Evolutionary conservation across 2,888 invertebrate genomes (phyloP).

Genomic region (Drepanosiphum platanoidis): DNA sequence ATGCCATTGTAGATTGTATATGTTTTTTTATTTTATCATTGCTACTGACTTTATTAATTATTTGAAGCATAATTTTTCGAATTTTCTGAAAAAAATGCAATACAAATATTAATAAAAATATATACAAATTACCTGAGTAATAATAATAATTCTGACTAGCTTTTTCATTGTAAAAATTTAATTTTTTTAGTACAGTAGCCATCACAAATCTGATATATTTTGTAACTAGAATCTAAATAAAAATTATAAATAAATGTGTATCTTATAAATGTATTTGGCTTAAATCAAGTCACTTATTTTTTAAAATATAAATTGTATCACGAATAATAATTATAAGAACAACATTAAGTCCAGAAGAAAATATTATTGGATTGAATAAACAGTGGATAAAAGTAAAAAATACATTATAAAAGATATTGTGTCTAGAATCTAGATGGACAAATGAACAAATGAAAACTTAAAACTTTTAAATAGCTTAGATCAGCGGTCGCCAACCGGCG

Average conservation of each 20-base stretch:
- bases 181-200: no score
- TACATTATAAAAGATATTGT: no score
- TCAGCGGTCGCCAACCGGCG: no score
- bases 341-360: neutral
- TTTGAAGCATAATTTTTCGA: conserved; percentile 47
- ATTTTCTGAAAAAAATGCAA: conserved; percentile 40
- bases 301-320: neutral
- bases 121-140: no score
- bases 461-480: neutral
- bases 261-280: neutral
- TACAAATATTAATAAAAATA: conserved; percentile 13
- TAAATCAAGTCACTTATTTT: neutral
- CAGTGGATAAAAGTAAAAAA: neutral
- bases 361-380: neutral
- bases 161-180: no score
- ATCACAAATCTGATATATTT: no score
- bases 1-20: conserved; percentile 14
- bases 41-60: conserved; percentile 32
- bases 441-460: no score
- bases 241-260: no score
- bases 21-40: conserved; percentile 41
- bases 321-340: neutral
- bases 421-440: no score
- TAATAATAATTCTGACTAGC: no score
- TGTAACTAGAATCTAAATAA: no score